Conservation (phyloP, 2,888 invertebrate species). For the Tetranychus truncatus region DNA sequence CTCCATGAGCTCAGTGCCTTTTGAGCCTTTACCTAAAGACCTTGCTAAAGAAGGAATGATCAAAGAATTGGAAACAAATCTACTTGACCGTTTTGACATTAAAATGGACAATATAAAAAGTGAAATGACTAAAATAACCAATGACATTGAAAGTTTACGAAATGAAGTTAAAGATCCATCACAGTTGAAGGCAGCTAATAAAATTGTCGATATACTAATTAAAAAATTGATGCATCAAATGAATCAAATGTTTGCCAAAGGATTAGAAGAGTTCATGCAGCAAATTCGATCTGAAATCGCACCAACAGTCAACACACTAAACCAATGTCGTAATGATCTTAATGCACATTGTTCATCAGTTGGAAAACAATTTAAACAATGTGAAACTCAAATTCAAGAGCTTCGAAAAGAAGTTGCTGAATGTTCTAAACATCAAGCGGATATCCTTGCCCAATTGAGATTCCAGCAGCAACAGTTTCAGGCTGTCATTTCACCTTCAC, state of each 20-base stretch:
- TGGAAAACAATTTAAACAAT: slow-evolving; percentile 9
- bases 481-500: neutral
- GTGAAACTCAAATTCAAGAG: slow-evolving; percentile 7
- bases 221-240: slow-evolving; percentile 19
- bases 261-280: slow-evolving; percentile 13
- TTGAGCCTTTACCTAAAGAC: slow-evolving; percentile 2
- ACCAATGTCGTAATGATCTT: neutral
- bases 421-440: neutral
- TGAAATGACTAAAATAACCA: slow-evolving; percentile 11
- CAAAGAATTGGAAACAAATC: neutral
- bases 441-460: neutral
- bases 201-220: slow-evolving; percentile 17
- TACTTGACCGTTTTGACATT: neutral
- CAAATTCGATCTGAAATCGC: slow-evolving; percentile 13
- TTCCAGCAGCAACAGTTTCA: slow-evolving; percentile 6
- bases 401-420: slow-evolving; percentile 3
- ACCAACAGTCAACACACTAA: neutral
- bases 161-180: slow-evolving; percentile 17
- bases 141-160: slow-evolving; percentile 11
- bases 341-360: neutral
- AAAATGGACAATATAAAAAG: slow-evolving; percentile 1
- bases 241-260: slow-evolving; percentile 16
- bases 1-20: neutral
- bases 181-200: slow-evolving; percentile 12
- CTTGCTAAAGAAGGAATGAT: neutral